These are phyloP conservation scores for Cephus rjabovi DNA, from an alignment of 2,888 invertebrate species.

Conservation along the genomic window DNA sequence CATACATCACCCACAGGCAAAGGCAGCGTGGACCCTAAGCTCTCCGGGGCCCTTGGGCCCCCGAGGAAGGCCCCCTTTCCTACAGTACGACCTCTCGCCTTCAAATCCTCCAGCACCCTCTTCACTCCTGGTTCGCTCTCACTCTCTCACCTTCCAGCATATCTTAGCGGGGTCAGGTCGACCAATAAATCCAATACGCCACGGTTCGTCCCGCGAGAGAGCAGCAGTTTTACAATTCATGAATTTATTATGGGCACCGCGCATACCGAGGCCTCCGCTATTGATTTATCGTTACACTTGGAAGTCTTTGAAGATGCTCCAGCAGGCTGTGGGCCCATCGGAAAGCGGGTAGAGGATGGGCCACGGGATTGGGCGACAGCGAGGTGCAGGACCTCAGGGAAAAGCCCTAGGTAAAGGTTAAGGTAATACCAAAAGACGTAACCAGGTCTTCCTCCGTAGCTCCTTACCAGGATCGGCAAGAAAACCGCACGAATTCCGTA, in stretches of 20 bases:
- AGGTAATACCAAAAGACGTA: neutral
- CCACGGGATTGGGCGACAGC: neutral
- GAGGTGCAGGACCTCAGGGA: neutral
- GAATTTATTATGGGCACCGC: constrained; percentile 63
- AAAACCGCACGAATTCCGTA: constrained; percentile 48
- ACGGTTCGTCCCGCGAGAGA: constrained; percentile 62
- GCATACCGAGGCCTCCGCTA: constrained; percentile 51
- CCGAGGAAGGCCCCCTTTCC: neutral
- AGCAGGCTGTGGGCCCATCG: constrained; percentile 4
- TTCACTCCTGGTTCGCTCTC: constrained; percentile 16
- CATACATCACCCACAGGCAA: constrained; percentile 52
- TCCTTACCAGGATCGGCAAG: neutral
- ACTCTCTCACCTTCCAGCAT: constrained; percentile 4
- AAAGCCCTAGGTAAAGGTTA: neutral
- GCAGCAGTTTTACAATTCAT: constrained; percentile 64
- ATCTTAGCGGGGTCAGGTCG: constrained; percentile 64
- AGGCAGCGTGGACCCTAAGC: constrained; percentile 4
- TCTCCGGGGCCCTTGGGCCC: constrained; percentile 23
- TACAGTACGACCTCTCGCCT: neutral
- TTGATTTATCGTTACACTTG: constrained; percentile 62
- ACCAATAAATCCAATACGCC: constrained; percentile 65
- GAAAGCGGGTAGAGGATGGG: neutral
- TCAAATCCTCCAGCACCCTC: neutral
- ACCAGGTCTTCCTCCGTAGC: neutral
- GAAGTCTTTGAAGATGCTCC: constrained; percentile 6